Evolutionary conservation across 2,113 vertebrate genomes (phyloP), one percentile per base, ranked within the genome.

Genomic region (Ceratotherium simum): DNA sequence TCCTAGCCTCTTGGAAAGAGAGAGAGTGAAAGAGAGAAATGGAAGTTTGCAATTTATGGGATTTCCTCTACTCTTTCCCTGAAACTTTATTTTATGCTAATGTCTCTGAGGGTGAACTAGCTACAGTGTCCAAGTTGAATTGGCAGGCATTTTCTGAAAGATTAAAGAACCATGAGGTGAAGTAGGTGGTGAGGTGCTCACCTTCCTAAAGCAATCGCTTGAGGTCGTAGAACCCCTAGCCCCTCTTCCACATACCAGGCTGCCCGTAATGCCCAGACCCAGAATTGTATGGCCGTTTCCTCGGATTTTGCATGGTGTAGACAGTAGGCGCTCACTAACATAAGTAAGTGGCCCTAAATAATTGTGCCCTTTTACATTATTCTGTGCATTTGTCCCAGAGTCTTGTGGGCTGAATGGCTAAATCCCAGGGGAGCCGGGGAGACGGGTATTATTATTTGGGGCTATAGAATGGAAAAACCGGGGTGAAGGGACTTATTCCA

Each of bases 21-120:
- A 85, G 65, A 78, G 56, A 48, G 18, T 69, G 25, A 92, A 67
- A 96, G 81, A 51, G 87, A 62, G 70, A 90, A 93, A 18, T 36
- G 14, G 29, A 67, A 51, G n/a, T n/a, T 73, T 92, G 46, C 5
- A 54, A 42, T 6, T 42, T 33, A 33, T 0, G 31, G 46, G 42
- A 60, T 69, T 94, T 78, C 29, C 14, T 75, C 17, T 91, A 21
- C 42, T 82, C 42, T 92, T 80, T 81, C 54, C 67, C 70, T 36
- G 67, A 73, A 48, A 60, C n/a, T 83, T 51, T 39, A 18, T 58
- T 86, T 94, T 72, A 64, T 75, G 14, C 42, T 12, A 8, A 42
- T 13, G 25, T 90, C 67, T 56, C 60, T 21, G 31, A 33, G 23
- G 65, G 36, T 54, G 29, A 78, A 21, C 76, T 21, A 36, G 6